These are phyloP conservation scores for Andrena flavipes DNA, from an alignment of 2,888 invertebrate genomes.

Conservation along the genomic window DNA sequence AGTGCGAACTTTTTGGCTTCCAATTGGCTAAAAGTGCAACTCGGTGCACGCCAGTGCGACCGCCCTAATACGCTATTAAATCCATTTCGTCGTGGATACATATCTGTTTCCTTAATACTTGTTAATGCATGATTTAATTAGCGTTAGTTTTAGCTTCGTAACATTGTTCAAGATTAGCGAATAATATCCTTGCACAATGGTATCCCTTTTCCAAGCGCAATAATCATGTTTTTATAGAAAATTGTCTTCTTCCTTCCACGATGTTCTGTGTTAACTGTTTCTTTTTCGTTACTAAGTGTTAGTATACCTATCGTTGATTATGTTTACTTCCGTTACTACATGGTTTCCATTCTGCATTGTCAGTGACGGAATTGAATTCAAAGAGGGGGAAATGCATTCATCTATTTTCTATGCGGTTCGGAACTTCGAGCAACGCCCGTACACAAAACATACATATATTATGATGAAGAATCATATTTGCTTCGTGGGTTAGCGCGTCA, in stretches of 20 bases:
- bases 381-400: not conserved
- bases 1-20: too few relatives aligned
- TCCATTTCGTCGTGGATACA: not conserved
- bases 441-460: not conserved
- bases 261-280: not conserved
- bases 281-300: not conserved
- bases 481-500: not conserved
- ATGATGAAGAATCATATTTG: not conserved
- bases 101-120: not conserved
- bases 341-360: not conserved
- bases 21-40: too few relatives aligned
- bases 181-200: constrained; percentile 1
- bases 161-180: not conserved
- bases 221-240: not conserved
- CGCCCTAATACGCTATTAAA: too few relatives aligned
- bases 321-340: not conserved
- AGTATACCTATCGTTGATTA: not conserved
- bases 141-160: not conserved
- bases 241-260: not conserved
- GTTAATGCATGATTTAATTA: not conserved
- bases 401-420: not conserved
- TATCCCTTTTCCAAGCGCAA: too few relatives aligned
- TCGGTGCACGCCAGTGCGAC: too few relatives aligned
- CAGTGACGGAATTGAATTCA: not conserved
- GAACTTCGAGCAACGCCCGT: not conserved